A percentile compares a stretch with the other conserved stretches of the same genome.
phyloP scores from a whole-genome alignment of 2,113 vertebrate species.

The Tenrec ecaudatus region DNA sequence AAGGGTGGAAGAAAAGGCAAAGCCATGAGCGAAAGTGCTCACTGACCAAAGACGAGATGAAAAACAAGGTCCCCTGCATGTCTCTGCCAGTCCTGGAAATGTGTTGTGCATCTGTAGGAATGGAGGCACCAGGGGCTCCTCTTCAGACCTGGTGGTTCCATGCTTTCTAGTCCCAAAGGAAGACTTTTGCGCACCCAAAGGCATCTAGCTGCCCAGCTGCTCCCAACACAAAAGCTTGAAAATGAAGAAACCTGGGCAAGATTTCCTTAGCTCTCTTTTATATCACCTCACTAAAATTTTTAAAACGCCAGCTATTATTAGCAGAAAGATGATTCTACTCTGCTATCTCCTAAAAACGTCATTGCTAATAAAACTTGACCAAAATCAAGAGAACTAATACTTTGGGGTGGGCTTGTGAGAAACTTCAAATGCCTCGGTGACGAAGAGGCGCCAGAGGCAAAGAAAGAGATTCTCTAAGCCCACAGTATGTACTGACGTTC shows the following conservation, averaged over 20 bases:
- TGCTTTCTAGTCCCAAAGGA: conserved; percentile 65
- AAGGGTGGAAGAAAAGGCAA: conserved; percentile 1
- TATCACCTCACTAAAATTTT: not conserved
- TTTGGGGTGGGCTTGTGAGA: not conserved
- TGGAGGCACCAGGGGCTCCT: conserved; percentile 19
- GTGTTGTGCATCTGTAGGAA: accelerated
- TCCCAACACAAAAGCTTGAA: not conserved
- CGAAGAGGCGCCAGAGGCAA: not conserved
- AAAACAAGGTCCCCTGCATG: not conserved
- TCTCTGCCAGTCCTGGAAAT: not conserved
- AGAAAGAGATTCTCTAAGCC: not conserved
- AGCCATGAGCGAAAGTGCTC: not conserved
- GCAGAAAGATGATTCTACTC: conserved; percentile 30
- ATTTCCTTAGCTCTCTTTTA: conserved; percentile 29
- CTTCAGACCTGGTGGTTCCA: conserved; percentile 26
- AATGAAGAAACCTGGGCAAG: not conserved
- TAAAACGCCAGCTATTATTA: not conserved
- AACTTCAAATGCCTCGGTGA: not conserved
- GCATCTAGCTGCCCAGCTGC: not conserved
- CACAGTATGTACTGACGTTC: not conserved
- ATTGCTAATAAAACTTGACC: conserved; percentile 10
- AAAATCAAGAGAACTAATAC: not conserved
- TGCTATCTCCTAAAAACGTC: not conserved
- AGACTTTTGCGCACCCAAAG: conserved; percentile 80
- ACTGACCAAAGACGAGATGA: not conserved